These are phyloP conservation scores for Drosophila greeni DNA, from an alignment of 2,888 invertebrate species.

Conservation along the genomic window DNA sequence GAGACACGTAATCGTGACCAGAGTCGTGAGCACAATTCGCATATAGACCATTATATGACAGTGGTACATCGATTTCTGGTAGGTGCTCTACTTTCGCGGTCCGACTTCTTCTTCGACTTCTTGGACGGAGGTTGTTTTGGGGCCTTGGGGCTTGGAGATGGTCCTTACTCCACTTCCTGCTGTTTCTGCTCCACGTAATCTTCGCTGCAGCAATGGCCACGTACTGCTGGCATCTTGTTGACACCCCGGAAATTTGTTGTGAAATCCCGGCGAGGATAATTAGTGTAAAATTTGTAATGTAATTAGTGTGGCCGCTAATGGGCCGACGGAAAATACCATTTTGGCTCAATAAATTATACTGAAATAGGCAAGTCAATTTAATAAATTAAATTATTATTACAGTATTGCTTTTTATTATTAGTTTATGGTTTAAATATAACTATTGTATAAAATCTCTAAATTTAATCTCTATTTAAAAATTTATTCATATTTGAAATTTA, in stretches of 20 bases:
- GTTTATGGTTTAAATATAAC: too few species aligned
- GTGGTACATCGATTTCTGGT: conserved; percentile 66
- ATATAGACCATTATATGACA: conserved; percentile 77
- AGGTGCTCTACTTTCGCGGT: conserved; percentile 14
- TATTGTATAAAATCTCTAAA: background rate
- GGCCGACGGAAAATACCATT: background rate
- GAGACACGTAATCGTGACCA: conserved; percentile 77
- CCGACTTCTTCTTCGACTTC: background rate
- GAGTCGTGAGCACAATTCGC: conserved; percentile 77
- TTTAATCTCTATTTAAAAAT: background rate
- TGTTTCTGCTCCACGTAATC: conserved; percentile 16
- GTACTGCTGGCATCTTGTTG: conserved; percentile 39
- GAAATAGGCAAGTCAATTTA: too few species aligned
- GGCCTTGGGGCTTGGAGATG: background rate
- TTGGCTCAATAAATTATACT: conserved; percentile 1
- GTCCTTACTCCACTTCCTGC: conserved; percentile 9
- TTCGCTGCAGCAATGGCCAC: conserved; percentile 19
- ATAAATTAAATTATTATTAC: too few species aligned
- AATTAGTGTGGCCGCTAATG: conserved; percentile 6
- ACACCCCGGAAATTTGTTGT: conserved; percentile 7
- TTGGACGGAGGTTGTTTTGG: conserved; percentile 45
- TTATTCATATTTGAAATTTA: background rate
- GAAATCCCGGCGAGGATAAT: conserved; percentile 30
- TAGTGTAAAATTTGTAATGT: conserved; percentile 10
- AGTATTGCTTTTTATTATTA: too few species aligned